Conservation (phyloP, 2,113 vertebrate genomes). For the Regulus satrapa region DNA sequence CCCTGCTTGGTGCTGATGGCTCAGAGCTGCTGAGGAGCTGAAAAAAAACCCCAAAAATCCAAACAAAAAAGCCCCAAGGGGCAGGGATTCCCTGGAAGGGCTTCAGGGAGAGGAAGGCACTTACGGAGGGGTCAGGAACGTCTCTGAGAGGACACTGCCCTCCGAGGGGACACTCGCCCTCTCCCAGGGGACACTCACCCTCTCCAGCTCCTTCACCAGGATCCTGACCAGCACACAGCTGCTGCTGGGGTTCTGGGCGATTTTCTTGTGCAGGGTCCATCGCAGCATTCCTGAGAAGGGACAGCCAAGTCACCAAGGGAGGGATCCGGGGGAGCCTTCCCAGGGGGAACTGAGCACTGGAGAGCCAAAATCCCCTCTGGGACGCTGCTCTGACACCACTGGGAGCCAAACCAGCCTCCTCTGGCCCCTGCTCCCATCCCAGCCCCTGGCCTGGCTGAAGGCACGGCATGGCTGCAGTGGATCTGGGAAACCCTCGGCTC, state of each 20-base stretch:
- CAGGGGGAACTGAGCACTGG: background rate
- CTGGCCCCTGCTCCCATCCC: background rate
- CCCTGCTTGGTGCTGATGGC: background rate
- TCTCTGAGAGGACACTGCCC: too few species aligned
- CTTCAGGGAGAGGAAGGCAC: background rate
- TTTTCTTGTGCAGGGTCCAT: constrained; percentile 92
- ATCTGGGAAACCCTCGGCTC: background rate
- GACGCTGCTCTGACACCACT: background rate
- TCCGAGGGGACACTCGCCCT: too few species aligned
- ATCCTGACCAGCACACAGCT: constrained; percentile 79
- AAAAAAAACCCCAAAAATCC: background rate
- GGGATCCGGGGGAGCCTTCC: fast-evolving
- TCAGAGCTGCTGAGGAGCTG: background rate
- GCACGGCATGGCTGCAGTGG: fast-evolving
- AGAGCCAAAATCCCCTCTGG: background rate
- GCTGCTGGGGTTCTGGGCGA: constrained; percentile 78
- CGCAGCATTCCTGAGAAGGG: constrained; percentile 84
- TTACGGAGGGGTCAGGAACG: too few species aligned
- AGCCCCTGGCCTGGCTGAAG: background rate
- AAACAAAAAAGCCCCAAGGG: background rate
- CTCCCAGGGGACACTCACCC: constrained; percentile 67
- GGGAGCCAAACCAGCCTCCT: background rate
- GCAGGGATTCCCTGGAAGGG: background rate
- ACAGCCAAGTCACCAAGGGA: background rate
- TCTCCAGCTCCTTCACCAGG: constrained; percentile 89